Evolutionary conservation across 2,888 invertebrate genomes (phyloP), one percentile per base, ranked within the genome.

Genomic region (Ptychoptera albimana): DNA sequence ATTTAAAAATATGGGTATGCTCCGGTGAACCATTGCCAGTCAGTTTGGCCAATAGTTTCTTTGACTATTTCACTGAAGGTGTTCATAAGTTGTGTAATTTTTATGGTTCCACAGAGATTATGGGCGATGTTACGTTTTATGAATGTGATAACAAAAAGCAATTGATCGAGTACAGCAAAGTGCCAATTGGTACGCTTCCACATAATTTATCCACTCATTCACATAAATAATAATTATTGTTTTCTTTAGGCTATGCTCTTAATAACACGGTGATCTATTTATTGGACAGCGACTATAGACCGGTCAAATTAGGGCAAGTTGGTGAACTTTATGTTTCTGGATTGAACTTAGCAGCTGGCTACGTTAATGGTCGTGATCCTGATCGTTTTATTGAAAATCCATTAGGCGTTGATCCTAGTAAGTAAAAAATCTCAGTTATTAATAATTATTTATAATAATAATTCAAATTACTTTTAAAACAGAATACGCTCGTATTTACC

Each of bases 21-120:
- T 89, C 89, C 1, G 91, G 92, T 1, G 92, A 91, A 60, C 77
- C 81, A 0, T 69, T 91, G 1, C 72, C 79, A 11, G 71, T 77
- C 7, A 71, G 79, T 0, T 61, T 88, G 31, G 82, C 82, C 0
- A 65, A 72, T 35, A 75, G 82, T 53, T 91, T 89, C 67, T 86
- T 86, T 60, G 68, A 73, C 32, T 74, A 78, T 50, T 86, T 87
- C 50, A 69, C 74, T n/a, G 72, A 72, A 45, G 70, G 74, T 9
- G 63, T 68, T 1, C 78, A 80, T 49, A 69, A 72, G 12, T 64
- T 92, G 36, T 86, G 85, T 43, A 92, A 91, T 59, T 88, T 89
- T 57, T 91, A 89, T 55, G 92, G 92, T 0, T 87, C 88, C 51
- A 89, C 91, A 0, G 92, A 92, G 61, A 79, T 88, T 1, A 88